Conservation (phyloP, 2,113 vertebrate genomes). For the Muntiacus muntjak region DNA sequence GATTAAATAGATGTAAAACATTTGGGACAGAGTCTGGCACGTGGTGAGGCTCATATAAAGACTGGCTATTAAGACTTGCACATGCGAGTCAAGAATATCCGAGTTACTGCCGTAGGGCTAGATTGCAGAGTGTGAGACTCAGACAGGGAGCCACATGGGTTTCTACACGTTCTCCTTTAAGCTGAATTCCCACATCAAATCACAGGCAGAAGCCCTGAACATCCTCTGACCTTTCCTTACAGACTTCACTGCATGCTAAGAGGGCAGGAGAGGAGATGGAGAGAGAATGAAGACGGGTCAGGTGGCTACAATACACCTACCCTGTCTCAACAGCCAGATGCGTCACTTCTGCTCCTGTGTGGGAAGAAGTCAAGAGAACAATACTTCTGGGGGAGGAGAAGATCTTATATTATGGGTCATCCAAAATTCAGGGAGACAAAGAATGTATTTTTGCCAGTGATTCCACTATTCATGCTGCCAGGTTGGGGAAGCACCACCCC, state of each 20-base stretch:
- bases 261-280: neutral
- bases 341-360: neutral
- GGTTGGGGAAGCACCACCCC: neutral
- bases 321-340: neutral
- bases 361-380: neutral
- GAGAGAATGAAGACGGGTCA: neutral
- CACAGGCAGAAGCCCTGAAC: neutral
- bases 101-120: neutral
- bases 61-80: neutral
- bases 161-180: neutral
- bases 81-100: neutral
- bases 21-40: neutral
- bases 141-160: neutral
- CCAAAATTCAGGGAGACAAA: neutral
- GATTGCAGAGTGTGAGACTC: neutral
- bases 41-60: neutral
- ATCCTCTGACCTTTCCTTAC: neutral
- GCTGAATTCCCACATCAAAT: neutral
- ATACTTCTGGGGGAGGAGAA: neutral
- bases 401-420: neutral
- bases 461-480: neutral
- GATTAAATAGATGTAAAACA: neutral
- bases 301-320: fast-evolving
- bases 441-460: neutral
- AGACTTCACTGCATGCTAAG: neutral